Base-by-base conservation (phyloP, 2,888 invertebrate species). In the Rhamphomyia laevipes region DNA sequence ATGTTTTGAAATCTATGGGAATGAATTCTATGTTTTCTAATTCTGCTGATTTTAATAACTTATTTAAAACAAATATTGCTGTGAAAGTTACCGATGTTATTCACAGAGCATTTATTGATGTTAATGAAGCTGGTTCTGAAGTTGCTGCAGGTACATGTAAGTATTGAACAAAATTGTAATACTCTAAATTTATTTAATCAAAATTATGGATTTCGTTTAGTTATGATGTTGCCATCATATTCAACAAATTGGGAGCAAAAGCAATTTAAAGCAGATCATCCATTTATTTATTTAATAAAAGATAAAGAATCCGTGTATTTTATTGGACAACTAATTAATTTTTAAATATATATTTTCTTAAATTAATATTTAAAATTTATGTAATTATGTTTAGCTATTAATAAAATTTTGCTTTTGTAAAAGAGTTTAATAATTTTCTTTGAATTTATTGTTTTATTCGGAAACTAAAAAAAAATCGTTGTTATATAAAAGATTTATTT, bases 81-180 rank as follows among this genome's bases (percentile, higher is more conserved):
- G 63, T 91, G 17, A 71, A 63, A 50, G 82, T 91, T 1, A 81
- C 81, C 30, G 79, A 83, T 59, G 85, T 82, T 3, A 68, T 86
- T 7, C 92, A 92, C 63, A 91, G 91, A 62, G 87, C 89, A 0
- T 88, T 84, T 62, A 82, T 92, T 55, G 84, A 86, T 63, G 86
- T 91, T 0, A 86, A 89, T 64, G 92, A 92, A 63, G 86, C 89
- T 61, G 92, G 92, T 0, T 84, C 86, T 1, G 91, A 91, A 64
- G 91, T 91, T 0, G 87, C 90, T 11, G 90, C 90, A 0, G 88
- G 86, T 15, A 87, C 88, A 30, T 58, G 67, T 68, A 56, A 61
- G 59, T 37, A 17, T 16, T n/a, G 1, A 13, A 13, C n/a, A 13
- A 33, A 5, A 33, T 5, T 33, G 3, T 5, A 15, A 37, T 7